Evolutionary conservation across 2,888 invertebrate genomes (phyloP), one percentile per base, ranked within the genome.

Genomic region (Melinopterus prodromus): DNA sequence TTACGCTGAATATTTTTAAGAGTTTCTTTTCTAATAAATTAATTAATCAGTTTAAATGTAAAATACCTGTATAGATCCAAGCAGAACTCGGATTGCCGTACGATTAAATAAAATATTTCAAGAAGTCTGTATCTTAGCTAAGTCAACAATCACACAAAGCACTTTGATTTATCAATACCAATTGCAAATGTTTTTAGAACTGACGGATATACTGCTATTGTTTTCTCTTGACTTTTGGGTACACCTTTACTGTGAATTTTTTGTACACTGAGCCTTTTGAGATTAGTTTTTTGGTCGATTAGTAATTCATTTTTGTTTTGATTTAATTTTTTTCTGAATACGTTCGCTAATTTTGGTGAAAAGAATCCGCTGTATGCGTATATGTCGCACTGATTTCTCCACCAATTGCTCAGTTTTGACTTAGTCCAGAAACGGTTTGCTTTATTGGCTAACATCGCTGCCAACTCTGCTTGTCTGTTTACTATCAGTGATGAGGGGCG

Each of bases 121-220:
- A 74, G 36, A 36, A 35, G 35, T 74, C 35, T 74, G 35, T 36
- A 74, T 26, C 16, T 12, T 26, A 35, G 6, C 26, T 35, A 6
- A 74, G 14, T n/a, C 35, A 74, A 74, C 1, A 6, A 35, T 74
- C 35, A 74, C 37, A 74, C 74, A 36, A 74, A 74, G 12, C 74
- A 74, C 74, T 74, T 35, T 9, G 74, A 74, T 74, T 74, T 74
- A 36, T 74, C 74, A 74, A 74, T 74, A 36, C 74, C 74, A 74
- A 74, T 36, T 35, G 74, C 35, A 74, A 74, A 74, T 36, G 74
- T 74, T 74, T 37, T 12, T 36, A 74, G 37, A 35, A 35, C 16
- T n/a, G 74, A 74, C 5, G 74, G 74, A 74, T 74, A 74, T 7
- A 74, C 74, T 12, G 74, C 36, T 26, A 15, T 71, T 71, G 16